phyloP scores from a whole-genome alignment of 2,113 vertebrate species.

The Heteronetta atricapilla region DNA sequence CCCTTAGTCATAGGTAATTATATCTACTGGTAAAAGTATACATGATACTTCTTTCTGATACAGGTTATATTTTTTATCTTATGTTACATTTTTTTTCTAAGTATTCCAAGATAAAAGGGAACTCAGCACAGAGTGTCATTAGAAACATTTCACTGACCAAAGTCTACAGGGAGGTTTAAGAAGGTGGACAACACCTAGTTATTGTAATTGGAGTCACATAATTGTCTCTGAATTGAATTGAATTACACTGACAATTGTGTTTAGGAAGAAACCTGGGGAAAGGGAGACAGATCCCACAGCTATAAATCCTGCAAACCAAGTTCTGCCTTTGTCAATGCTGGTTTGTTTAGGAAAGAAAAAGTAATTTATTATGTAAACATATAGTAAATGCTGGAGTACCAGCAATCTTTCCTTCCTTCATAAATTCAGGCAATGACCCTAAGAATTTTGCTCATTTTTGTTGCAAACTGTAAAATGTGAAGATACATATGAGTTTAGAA shows the following conservation, averaged over 20 bases:
- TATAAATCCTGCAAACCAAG: background rate
- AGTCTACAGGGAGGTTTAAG: background rate
- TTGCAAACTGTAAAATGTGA: background rate
- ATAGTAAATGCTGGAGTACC: background rate
- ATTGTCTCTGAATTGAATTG: background rate
- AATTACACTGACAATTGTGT: background rate
- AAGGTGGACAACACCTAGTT: background rate
- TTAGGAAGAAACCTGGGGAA: background rate
- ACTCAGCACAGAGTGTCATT: background rate
- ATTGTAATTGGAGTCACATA: background rate
- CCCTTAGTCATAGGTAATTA: background rate
- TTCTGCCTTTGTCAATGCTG: background rate
- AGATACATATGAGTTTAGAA: background rate
- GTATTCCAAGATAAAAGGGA: background rate
- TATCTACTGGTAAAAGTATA: background rate
- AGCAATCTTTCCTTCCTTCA: background rate
- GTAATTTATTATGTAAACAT: background rate
- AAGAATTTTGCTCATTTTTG: background rate
- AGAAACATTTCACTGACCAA: background rate
- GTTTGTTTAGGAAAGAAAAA: background rate
- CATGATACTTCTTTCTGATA: background rate
- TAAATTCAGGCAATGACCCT: background rate
- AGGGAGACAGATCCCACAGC: accelerated
- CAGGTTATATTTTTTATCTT: too few species aligned
- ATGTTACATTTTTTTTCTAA: background rate